Evolutionary conservation across 2,888 invertebrate genomes (phyloP), one percentile per base, ranked within the genome.

Genomic region (Papilio gigon): DNA sequence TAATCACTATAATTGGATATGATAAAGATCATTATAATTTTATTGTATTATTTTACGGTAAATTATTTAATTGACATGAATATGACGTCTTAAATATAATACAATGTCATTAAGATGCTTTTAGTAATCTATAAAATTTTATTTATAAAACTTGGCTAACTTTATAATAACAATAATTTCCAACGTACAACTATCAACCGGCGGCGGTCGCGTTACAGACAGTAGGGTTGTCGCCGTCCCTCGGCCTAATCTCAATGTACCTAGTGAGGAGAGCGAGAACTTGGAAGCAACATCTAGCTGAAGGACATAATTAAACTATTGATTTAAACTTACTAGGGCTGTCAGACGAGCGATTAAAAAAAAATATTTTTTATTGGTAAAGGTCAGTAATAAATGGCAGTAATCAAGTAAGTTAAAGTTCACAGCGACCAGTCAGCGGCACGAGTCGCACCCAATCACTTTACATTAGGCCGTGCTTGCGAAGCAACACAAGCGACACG

Each of bases 401-500:
- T 64, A 58, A 37, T 56, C 33, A 33, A 44, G 47, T 44, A 63
- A 58, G n/a, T 35, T 53, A 60, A 68, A 68, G 56, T 65, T 59
- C 42, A 60, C 66, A 70, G 65, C 65, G 69, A 71, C 67, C 73
- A 74, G 75, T 74, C 73, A 73, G 70, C 73, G 71, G 69, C 65
- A 73, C 70, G 75, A 60, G 62, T 67, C 70, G 72, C 68, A 74
- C 75, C 71, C 72, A 75, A 56, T 30, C 74, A 75, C 71, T 74
- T 66, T 65, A 68, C 62, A 75, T 86, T 87, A 87, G 89, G 87
- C 88, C 88, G 83, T 82, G 82, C 80, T 78, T 70, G 74, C 76
- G 78, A n/a, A 40, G 40, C 44, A 3, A 20, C 78, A 84, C 82
- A 84, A 80, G 82, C 84, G 84, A 80, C 80, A 80, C 80, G 79